Evolutionary conservation across 2,797 vertebrate species (phyloP), one percentile per base, ranked within the genome.

Genomic region (Percopsis omiscomaycus): DNA sequence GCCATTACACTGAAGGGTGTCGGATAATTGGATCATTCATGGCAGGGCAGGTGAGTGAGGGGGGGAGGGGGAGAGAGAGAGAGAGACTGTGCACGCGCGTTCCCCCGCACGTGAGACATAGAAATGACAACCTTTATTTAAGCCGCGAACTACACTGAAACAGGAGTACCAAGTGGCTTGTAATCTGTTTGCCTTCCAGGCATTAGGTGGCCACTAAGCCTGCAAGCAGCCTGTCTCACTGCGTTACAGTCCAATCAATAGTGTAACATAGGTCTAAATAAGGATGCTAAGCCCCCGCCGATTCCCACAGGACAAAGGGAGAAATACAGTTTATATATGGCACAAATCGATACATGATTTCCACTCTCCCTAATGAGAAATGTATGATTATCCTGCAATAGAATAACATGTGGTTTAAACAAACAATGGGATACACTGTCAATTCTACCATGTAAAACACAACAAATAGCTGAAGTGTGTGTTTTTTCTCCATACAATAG

Each of bases 391-490:
- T 88, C 77, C 58, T 80, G 67, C 66, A 69, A 58, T 54, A 76
- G 55, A 66, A 58, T 44, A 64, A 77, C 74, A 79, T 72, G 83
- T 59, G 76, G 65, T 64, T 72, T 62, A 85, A 85, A 51, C 65
- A 78, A 65, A n/a, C 44, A 15, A 55, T 29, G 44, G 42, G 62
- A 57, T 64, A 64, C 45, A 52, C 22, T 14, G 37, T 55, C 74
- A 14, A 66, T 53, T 57, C 45, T 45, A 62, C 70, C 27, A 64
- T 61, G 49, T 46, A 64, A 68, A 61, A 71, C 16, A 15, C 14
- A 77, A 55, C 58, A 65, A 66, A 90, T 80, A 89, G 92, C 93
- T 86, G 83, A 87, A 87, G 76, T 84, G 77, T 85, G 0, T 6
- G 4, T 6, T 6, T 6, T 6, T 6, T 76, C 64, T 68, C 84